A percentile compares a stretch with the other conserved stretches of the same genome.
Evolutionary conservation across 2,888 invertebrate genomes (phyloP).

Genomic region (Agriopis marginaria): DNA sequence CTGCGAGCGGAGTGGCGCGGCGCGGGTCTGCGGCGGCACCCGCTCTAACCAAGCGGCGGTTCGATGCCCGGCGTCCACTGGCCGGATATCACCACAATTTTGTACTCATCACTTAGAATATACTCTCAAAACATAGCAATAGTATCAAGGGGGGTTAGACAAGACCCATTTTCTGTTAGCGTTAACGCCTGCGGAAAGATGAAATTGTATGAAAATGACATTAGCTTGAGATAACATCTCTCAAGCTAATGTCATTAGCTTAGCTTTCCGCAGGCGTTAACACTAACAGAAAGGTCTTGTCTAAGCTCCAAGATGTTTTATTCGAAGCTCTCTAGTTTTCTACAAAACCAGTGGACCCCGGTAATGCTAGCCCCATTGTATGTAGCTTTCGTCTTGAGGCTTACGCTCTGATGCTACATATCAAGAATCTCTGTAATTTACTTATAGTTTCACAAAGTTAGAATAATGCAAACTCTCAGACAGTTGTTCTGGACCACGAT

Average conservation of each 20-base stretch:
- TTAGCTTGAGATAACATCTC: too few species aligned
- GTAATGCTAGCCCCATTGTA: constrained; percentile 43
- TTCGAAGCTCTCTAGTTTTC: constrained; percentile 43
- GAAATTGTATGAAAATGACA: too few species aligned
- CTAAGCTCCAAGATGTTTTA: constrained; percentile 6
- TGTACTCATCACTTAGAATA: constrained; percentile 18
- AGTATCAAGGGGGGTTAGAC: neutral
- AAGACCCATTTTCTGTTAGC: too few species aligned
- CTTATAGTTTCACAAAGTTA: constrained; percentile 48
- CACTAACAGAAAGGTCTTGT: too few species aligned
- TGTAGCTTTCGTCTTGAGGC: constrained; percentile 71
- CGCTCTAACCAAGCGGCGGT: constrained; percentile 43
- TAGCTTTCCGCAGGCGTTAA: too few species aligned
- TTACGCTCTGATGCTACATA: constrained; percentile 75
- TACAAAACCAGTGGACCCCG: constrained; percentile 33
- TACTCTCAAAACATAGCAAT: constrained; percentile 12
- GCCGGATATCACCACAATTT: constrained; percentile 13
- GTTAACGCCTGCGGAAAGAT: too few species aligned
- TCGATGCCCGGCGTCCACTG: constrained; percentile 19
- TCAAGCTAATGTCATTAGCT: too few species aligned
- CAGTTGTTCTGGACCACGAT: constrained; percentile 10
- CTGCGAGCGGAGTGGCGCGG: constrained; percentile 56
- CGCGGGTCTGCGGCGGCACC: constrained; percentile 1
- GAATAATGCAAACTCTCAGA: constrained; percentile 13
- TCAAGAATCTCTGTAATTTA: constrained; percentile 78